Conservation (phyloP, 2,888 invertebrate species). For the Geotrupes spiniger region DNA sequence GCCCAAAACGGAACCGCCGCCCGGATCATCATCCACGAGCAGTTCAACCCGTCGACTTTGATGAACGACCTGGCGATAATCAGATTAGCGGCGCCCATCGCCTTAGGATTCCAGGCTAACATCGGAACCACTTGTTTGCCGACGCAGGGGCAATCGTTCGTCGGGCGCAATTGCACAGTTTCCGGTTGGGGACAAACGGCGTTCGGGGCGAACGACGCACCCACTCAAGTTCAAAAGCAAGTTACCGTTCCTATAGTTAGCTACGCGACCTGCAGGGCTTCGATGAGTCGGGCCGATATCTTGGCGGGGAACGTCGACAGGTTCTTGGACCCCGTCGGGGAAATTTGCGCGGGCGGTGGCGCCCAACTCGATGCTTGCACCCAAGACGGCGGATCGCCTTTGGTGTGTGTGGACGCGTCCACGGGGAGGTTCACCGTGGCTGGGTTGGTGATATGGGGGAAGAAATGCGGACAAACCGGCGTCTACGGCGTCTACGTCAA, state of each 20-base stretch:
- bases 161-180: slow-evolving; percentile 56
- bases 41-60: slow-evolving; percentile 68
- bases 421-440: slow-evolving; percentile 60
- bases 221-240: slow-evolving; percentile 64
- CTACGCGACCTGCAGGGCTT: slow-evolving; percentile 50
- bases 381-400: slow-evolving; percentile 69
- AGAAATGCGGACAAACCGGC: slow-evolving; percentile 66
- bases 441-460: slow-evolving; percentile 72
- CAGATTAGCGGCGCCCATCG: slow-evolving; percentile 52
- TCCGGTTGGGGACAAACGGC: slow-evolving; percentile 88
- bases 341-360: slow-evolving; percentile 46
- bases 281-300: slow-evolving; percentile 33
- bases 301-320: slow-evolving; percentile 38
- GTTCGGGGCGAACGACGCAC: slow-evolving; percentile 52
- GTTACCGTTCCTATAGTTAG: slow-evolving; percentile 71
- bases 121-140: slow-evolving; percentile 65
- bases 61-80: slow-evolving; percentile 81
- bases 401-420: slow-evolving; percentile 56
- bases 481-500: slow-evolving; percentile 79
- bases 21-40: slow-evolving; percentile 52
- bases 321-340: slow-evolving; percentile 41
- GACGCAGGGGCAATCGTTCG: slow-evolving; percentile 38
- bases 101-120: slow-evolving; percentile 55
- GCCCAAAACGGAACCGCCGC: slow-evolving; percentile 30
- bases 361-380: slow-evolving; percentile 42